phyloP scores from a whole-genome alignment of 2,113 vertebrate species.

The Muntiacus muntjak region DNA sequence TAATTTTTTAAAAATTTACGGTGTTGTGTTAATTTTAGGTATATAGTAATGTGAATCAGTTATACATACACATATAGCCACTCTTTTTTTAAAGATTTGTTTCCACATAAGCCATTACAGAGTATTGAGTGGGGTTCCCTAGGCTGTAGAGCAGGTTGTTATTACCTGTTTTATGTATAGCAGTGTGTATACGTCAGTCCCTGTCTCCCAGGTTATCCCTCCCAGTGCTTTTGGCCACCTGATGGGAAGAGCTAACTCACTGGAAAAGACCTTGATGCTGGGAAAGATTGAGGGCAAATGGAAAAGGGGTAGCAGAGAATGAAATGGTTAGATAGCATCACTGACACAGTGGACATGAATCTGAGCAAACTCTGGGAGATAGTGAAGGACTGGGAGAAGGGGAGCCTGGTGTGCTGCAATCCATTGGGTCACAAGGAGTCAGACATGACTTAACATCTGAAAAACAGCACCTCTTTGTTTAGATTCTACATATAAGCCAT shows the following conservation, averaged over 20 bases:
- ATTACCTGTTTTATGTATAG: neutral
- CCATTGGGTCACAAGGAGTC: neutral
- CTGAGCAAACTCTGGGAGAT: neutral
- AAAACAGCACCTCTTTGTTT: neutral
- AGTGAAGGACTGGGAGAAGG: neutral
- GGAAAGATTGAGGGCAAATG: neutral
- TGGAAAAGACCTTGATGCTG: neutral
- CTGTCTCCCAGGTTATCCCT: neutral
- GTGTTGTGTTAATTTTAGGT: neutral
- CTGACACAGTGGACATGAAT: neutral
- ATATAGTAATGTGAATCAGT: neutral
- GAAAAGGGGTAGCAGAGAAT: neutral
- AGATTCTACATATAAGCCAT: neutral
- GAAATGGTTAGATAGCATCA: neutral
- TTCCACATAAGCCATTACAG: neutral
- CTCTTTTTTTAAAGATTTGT: neutral
- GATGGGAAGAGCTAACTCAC: neutral
- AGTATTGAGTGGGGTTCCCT: neutral
- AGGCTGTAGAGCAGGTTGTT: neutral
- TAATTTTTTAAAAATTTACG: fast-evolving
- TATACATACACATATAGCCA: neutral
- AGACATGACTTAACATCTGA: neutral
- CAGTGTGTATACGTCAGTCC: neutral
- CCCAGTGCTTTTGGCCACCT: neutral
- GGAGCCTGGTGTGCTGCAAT: neutral